phyloP scores from a whole-genome alignment of 2,113 vertebrate genomes.

The Merops nubicus region DNA sequence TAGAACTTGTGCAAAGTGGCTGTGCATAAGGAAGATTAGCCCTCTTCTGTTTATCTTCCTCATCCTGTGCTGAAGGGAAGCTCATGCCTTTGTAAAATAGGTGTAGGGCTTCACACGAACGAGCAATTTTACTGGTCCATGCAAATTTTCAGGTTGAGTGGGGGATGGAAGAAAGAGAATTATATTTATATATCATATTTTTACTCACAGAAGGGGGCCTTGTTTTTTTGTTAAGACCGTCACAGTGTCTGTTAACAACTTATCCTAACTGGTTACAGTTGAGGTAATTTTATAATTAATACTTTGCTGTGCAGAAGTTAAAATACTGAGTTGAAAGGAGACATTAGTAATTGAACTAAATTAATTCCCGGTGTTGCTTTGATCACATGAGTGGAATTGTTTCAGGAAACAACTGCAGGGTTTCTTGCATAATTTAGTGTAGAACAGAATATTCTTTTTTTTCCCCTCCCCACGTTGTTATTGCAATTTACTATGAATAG shows the following conservation, averaged over 20 bases:
- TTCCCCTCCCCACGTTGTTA: not conserved
- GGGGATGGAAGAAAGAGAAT: not conserved
- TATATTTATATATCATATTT: not conserved
- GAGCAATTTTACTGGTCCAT: not conserved
- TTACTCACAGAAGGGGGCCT: not conserved
- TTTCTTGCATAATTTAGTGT: not conserved
- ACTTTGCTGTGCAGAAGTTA: not conserved
- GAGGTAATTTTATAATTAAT: not conserved
- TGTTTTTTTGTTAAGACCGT: not conserved
- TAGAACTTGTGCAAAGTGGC: not conserved
- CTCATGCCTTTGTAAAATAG: not conserved
- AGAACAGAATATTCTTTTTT: not conserved
- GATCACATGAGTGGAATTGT: not conserved
- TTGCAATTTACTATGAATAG: not conserved
- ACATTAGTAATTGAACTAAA: not conserved
- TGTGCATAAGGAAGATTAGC: not conserved
- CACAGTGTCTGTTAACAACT: not conserved
- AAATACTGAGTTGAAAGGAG: not conserved
- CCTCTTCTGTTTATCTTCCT: not conserved
- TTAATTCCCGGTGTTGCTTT: not conserved
- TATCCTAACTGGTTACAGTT: not conserved
- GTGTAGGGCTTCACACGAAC: not conserved
- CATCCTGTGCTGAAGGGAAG: not conserved
- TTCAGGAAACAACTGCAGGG: not conserved
- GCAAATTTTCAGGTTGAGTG: not conserved